phyloP scores from a whole-genome alignment of 1,140 invertebrate species.

The Trypoxylus dichotomus region DNA sequence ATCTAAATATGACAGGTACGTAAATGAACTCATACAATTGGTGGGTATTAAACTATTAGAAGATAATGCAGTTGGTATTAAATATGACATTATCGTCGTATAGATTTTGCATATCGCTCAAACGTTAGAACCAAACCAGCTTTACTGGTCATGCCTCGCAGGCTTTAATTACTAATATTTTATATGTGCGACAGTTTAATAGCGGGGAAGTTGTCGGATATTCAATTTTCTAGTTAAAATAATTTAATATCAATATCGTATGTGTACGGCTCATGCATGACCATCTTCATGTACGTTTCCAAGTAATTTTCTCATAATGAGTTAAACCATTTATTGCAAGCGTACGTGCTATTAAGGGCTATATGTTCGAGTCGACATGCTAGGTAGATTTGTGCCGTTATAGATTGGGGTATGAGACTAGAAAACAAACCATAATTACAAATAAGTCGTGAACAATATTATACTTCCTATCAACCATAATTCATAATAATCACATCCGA shows the following conservation, averaged over 20 bases:
- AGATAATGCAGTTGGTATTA: neutral
- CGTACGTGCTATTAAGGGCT: neutral
- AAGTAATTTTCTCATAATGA: neutral
- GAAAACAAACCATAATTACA: too few relatives aligned
- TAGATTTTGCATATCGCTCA: neutral
- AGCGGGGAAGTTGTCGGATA: neutral
- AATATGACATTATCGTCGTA: neutral
- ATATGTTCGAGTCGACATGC: neutral
- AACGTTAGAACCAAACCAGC: neutral
- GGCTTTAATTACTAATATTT: conserved; percentile 4
- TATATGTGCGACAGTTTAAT: neutral
- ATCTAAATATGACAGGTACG: neutral
- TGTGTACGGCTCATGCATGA: neutral
- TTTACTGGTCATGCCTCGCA: neutral
- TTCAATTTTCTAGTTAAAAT: neutral
- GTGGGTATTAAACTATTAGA: neutral
- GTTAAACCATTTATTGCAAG: neutral
- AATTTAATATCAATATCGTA: neutral
- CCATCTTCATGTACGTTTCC: neutral
- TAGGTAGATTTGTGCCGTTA: too few relatives aligned
- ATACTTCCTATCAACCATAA: too few relatives aligned
- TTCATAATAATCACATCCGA: too few relatives aligned
- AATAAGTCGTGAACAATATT: too few relatives aligned
- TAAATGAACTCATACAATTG: neutral
- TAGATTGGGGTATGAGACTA: too few relatives aligned